These are phyloP conservation scores for Etheostoma cragini DNA, from an alignment of 2,113 vertebrate species.

Conservation along the genomic window DNA sequence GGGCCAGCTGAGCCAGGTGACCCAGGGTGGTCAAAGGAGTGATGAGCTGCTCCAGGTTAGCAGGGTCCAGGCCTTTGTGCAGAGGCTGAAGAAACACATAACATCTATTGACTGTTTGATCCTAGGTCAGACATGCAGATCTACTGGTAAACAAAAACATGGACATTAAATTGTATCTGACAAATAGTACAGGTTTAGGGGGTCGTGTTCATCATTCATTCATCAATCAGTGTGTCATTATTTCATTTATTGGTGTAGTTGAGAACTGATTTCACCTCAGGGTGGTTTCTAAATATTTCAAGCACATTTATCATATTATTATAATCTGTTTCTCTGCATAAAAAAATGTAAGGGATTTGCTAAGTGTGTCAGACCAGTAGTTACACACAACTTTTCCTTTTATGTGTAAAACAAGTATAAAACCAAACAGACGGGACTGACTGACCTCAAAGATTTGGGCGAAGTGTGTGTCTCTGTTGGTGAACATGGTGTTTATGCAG, in stretches of 20 bases:
- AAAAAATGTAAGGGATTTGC: neutral
- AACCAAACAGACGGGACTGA: neutral
- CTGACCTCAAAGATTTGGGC: slow-evolving; percentile 99
- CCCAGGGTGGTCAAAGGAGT: slow-evolving; percentile 95
- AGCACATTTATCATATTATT: neutral
- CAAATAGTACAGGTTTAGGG: neutral
- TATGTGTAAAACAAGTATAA: neutral
- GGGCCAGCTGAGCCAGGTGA: slow-evolving; percentile 95
- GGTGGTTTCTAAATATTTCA: neutral
- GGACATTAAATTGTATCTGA: neutral
- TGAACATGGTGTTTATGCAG: slow-evolving; percentile 98
- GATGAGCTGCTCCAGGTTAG: slow-evolving; percentile 96
- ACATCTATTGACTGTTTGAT: neutral
- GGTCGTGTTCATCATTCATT: neutral
- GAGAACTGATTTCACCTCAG: neutral
- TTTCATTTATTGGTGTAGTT: neutral
- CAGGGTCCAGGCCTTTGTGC: slow-evolving; percentile 95
- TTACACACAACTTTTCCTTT: neutral
- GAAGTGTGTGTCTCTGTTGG: slow-evolving; percentile 97
- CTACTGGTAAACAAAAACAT: neutral
- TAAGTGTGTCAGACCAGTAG: neutral
- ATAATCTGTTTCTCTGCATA: neutral
- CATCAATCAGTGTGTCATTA: neutral
- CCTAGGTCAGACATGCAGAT: neutral
- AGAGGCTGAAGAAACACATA: slow-evolving; percentile 86